Conservation (phyloP, 2,888 invertebrate species). For the Junonia oenone region DNA sequence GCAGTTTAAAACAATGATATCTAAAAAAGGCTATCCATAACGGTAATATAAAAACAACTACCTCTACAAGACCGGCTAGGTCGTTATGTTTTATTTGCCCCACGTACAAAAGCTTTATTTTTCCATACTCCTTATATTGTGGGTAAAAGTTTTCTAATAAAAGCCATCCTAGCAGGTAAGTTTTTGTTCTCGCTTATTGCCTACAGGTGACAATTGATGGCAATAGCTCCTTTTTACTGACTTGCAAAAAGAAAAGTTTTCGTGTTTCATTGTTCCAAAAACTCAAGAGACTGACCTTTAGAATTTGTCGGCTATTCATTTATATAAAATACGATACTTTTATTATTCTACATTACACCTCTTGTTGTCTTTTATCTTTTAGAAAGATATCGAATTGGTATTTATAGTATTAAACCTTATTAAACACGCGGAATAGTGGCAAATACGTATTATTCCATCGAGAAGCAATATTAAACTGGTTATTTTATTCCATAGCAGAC, state of each 20-base stretch:
- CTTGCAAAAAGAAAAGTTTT: slow-evolving; percentile 44
- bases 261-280: slow-evolving; percentile 26
- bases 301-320: neutral
- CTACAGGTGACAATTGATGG: slow-evolving; percentile 75
- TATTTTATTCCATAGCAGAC: too few species aligned
- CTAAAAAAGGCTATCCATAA: neutral
- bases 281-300: slow-evolving; percentile 21
- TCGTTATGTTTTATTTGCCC: slow-evolving; percentile 63
- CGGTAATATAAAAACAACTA: neutral
- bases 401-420: too few species aligned
- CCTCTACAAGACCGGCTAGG: slow-evolving; percentile 1
- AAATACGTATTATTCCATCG: too few species aligned
- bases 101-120: slow-evolving; percentile 72
- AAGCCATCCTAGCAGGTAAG: slow-evolving; percentile 62
- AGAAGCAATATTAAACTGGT: too few species aligned
- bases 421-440: too few species aligned
- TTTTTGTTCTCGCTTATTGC: slow-evolving; percentile 65
- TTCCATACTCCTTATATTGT: slow-evolving; percentile 55
- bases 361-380: too few species aligned
- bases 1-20: too few species aligned
- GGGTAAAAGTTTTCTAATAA: slow-evolving; percentile 76
- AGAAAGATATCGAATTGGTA: too few species aligned
- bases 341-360: too few species aligned
- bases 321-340: neutral
- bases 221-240: slow-evolving; percentile 68